These are phyloP conservation scores for Xiphorhynchus erythropygius DNA, from an alignment of 2,797 vertebrate species.

Conservation along the genomic window DNA sequence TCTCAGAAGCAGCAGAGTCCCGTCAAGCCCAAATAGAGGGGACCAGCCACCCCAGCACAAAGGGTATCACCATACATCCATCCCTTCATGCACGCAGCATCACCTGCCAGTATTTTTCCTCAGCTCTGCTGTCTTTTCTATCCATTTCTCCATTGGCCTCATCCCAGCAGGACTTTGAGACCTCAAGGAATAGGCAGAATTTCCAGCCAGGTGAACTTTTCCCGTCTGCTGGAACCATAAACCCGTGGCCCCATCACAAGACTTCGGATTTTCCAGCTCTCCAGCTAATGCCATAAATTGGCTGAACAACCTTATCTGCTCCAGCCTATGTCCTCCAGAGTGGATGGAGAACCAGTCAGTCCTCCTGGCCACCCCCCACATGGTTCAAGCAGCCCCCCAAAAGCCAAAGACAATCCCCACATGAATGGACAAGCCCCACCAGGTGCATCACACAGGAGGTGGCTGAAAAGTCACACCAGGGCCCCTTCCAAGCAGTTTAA, in stretches of 20 bases:
- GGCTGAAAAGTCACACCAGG: background rate
- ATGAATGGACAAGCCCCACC: background rate
- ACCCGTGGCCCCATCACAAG: background rate
- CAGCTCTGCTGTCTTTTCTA: background rate
- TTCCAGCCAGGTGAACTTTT: conserved; percentile 11
- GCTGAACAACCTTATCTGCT: background rate
- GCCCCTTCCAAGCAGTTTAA: background rate
- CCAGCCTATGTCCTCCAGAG: background rate
- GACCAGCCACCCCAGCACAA: background rate
- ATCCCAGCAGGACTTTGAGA: background rate
- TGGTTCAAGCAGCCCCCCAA: background rate
- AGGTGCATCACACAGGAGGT: fast-evolving
- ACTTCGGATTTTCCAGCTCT: conserved; percentile 12
- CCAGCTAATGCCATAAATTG: background rate
- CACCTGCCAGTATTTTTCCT: background rate
- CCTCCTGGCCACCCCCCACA: fast-evolving
- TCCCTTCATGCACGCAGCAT: background rate
- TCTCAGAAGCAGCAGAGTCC: background rate
- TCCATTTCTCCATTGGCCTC: background rate
- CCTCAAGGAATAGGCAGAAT: background rate
- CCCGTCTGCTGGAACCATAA: background rate
- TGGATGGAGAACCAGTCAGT: background rate
- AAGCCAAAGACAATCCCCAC: background rate
- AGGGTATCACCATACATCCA: background rate
- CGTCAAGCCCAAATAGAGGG: background rate